Base-by-base conservation (phyloP, 2,888 invertebrate species). In the Sesia apiformis region DNA sequence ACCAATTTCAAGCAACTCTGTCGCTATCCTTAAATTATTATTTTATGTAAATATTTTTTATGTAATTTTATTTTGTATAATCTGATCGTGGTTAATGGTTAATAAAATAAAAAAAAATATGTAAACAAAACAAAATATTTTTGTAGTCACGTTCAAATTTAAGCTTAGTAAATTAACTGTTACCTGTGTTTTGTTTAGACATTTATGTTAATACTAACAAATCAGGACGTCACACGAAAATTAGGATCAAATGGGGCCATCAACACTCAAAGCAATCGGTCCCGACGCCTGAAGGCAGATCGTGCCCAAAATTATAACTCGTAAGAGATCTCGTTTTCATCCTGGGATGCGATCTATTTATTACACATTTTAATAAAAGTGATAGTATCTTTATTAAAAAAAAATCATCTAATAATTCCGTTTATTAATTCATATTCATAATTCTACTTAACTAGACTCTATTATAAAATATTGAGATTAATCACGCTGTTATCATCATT, bases 261-360 rank as follows among this genome's bases (percentile, higher is more conserved):
- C 56, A 57, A 56, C 56, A 54, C 42, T 55, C 41, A 42, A 52
- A 55, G 51, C 46, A 23, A 2, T 58, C 53, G 57, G 55, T 52
- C 55, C 42, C 55, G 54, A 39, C 49, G 66, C 66, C 63, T 40
- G 58, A 57, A 60, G 68, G 63, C 61, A 51, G 57, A 63, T 64
- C 68, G 67, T 71, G 70, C 63, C 63, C 57, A 62, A 64, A 66
- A 65, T 67, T 63, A 67, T 61, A 55, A 55, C 56, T 8, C 43
- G 7, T 8, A n/a, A 7, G 46, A 5, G 46, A 46, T 46, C 46
- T 46, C 46, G 46, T 46, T 23, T 23, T 23, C 23, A 2, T 1
- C 23, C 1, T 2, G 23, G 23, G 7, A 42, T 42, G 7, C 42
- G 7, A 42, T 6, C 7, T 42, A 42, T 42, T 42, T 42, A 42